phyloP scores from a whole-genome alignment of 2,888 invertebrate species.

The Merodon equestris region DNA sequence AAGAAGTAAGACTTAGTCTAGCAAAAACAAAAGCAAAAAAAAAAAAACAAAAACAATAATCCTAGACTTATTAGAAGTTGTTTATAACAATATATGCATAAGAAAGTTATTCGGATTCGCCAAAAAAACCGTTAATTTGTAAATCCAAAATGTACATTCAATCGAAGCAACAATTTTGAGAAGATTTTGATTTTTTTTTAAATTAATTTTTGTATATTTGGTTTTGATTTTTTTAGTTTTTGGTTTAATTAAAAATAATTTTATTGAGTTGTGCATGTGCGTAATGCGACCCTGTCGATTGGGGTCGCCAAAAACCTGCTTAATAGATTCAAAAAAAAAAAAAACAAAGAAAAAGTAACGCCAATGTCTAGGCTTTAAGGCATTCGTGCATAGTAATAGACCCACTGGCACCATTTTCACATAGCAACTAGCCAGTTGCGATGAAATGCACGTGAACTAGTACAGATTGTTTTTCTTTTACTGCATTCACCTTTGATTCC shows the following conservation, averaged over 20 bases:
- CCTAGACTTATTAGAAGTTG: slow-evolving; percentile 57
- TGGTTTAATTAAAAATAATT: slow-evolving; percentile 16
- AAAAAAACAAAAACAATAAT: slow-evolving; percentile 44
- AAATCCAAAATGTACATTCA: slow-evolving; percentile 48
- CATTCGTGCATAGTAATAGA: background rate
- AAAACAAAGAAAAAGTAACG: background rate
- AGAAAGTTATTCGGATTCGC: slow-evolving; percentile 17
- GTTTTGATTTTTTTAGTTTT: slow-evolving; percentile 18
- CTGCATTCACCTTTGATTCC: no score
- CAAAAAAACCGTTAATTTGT: slow-evolving; percentile 24
- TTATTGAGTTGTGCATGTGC: background rate
- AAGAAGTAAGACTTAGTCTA: slow-evolving; percentile 92
- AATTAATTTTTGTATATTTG: slow-evolving; percentile 4
- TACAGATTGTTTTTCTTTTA: no score
- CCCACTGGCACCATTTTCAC: slow-evolving; percentile 25
- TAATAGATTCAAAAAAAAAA: slow-evolving; percentile 5
- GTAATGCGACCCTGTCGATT: no score
- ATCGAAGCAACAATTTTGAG: slow-evolving; percentile 18
- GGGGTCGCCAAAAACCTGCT: no score
- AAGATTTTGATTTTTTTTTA: slow-evolving; percentile 16
- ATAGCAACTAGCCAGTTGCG: slow-evolving; percentile 28
- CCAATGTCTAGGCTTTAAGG: slow-evolving; percentile 38
- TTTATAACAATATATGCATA: slow-evolving; percentile 25
- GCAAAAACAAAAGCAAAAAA: slow-evolving; percentile 62
- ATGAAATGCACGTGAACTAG: slow-evolving; percentile 5